These are phyloP conservation scores for Mobula birostris DNA, from an alignment of 2,113 vertebrate species.

Conservation along the genomic window DNA sequence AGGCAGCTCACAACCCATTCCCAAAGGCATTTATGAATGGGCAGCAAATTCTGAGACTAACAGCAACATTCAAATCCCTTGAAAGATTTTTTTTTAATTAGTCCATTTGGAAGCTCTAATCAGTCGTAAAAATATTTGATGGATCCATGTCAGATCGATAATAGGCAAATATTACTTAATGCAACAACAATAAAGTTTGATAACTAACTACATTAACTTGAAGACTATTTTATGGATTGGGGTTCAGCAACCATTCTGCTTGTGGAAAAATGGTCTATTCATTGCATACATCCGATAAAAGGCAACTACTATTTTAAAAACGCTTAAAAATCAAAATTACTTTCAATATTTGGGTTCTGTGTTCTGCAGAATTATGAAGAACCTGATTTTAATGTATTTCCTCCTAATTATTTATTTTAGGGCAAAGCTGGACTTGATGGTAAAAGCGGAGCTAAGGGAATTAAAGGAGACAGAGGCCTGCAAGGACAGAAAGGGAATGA, in stretches of 20 bases:
- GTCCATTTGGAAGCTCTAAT: neutral
- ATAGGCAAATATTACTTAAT: neutral
- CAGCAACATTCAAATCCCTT: too few species aligned
- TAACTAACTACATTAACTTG: neutral
- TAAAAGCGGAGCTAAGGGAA: constrained; percentile 64
- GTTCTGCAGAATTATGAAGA: neutral
- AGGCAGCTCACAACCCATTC: too few species aligned
- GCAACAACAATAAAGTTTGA: neutral
- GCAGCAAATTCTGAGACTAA: too few species aligned
- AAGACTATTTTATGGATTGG: neutral
- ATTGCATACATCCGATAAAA: neutral
- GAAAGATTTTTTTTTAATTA: neutral
- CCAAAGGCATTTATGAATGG: too few species aligned
- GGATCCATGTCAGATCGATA: neutral
- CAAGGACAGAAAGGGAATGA: constrained; percentile 64
- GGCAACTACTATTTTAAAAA: neutral
- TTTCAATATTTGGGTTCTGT: neutral
- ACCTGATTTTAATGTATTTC: neutral
- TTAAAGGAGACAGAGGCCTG: constrained; percentile 66
- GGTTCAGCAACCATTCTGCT: neutral
- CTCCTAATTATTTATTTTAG: constrained; percentile 48
- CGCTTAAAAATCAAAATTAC: neutral
- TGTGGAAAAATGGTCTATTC: neutral
- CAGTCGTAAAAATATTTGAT: neutral
- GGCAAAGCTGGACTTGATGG: constrained; percentile 68